Conservation (phyloP, 1,140 invertebrate genomes). For the Panagrolaimus sp. region DNA sequence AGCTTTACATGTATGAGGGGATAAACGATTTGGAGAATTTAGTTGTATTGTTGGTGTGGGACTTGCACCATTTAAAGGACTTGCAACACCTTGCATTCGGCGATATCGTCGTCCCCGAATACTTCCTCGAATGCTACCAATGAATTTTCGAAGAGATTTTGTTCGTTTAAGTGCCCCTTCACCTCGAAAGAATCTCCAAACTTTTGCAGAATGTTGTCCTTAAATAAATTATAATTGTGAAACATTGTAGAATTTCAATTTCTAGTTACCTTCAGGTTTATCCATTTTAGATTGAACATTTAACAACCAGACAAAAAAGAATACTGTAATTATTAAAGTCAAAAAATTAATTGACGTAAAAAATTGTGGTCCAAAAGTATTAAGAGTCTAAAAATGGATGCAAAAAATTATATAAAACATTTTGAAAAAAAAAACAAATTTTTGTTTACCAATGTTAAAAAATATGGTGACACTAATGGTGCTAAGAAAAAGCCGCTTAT, state of each 20-base stretch:
- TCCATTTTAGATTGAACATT: conserved; percentile 14
- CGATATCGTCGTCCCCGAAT: neutral
- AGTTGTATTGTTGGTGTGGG: neutral
- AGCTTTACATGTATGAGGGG: neutral
- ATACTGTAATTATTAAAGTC: neutral
- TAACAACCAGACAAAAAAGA: conserved; percentile 13
- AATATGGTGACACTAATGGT: conserved; percentile 1
- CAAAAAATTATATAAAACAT: conserved; percentile 1
- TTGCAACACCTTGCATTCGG: conserved; percentile 11
- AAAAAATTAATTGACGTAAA: conserved; percentile 17
- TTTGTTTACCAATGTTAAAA: neutral
- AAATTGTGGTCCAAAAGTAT: neutral
- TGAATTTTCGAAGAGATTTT: conserved; percentile 9
- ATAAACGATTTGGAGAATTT: neutral
- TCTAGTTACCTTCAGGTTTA: conserved; percentile 1
- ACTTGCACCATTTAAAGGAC: neutral
- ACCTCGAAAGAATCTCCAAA: conserved; percentile 1
- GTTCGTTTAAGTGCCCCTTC: conserved; percentile 8
- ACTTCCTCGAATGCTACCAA: conserved; percentile 6
- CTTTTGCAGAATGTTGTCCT: conserved; percentile 11
- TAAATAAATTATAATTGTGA: neutral
- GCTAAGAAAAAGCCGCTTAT: conserved; percentile 2
- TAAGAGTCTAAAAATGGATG: neutral
- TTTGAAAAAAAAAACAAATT: neutral
- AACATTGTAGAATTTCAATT: neutral